Base-by-base conservation (phyloP, 2,113 vertebrate species). In the Galbula dea region DNA sequence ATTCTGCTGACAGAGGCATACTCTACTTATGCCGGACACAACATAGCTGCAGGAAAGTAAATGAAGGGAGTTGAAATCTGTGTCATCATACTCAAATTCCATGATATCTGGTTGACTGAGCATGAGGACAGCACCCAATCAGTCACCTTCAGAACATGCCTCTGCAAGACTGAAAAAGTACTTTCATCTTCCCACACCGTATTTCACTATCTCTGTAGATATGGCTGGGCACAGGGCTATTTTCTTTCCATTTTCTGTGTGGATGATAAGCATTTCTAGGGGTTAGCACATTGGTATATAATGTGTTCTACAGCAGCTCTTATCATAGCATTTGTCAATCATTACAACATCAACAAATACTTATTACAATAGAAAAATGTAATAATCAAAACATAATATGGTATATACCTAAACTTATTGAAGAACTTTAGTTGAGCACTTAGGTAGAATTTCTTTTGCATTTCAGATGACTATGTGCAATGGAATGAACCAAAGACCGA, bases 401-500 rank as follows among this genome's bases (percentile, higher is more conserved):
- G 5, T 48, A 36, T 36, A 57, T 48, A 12, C 39, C 22, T 71
- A 23, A 82, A 66, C 22, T 83, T 12, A 20, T 10, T 37, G 49
- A 67, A 77, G 21, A 89, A 78, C 18, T 89, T 86, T 65, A 52
- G 49, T 4, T 74, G 48, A 78, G 14, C 15, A 52, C 61, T 85
- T 69, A 68, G 51, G 24, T 48, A 43, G n/a, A 52, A 66, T 39
- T 90, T 11, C 59, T 65, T 39, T 94, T 96, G 83, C 3, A 43
- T 98, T 98, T 88, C 94, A 99, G 98, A 77, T 59, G 96, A 98
- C 77, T 98, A 96, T 61, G 69, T 95, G 79, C 86, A 75, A 14
- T 97, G 97, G 98, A 95, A 92, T 51, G 54, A 76, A 55, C 78
- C 84, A 12, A 97, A 69, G 93, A 67, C 59, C 13, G 91, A 97